Base-by-base conservation (phyloP, 2,113 vertebrate species). In the Talpa occidentalis region DNA sequence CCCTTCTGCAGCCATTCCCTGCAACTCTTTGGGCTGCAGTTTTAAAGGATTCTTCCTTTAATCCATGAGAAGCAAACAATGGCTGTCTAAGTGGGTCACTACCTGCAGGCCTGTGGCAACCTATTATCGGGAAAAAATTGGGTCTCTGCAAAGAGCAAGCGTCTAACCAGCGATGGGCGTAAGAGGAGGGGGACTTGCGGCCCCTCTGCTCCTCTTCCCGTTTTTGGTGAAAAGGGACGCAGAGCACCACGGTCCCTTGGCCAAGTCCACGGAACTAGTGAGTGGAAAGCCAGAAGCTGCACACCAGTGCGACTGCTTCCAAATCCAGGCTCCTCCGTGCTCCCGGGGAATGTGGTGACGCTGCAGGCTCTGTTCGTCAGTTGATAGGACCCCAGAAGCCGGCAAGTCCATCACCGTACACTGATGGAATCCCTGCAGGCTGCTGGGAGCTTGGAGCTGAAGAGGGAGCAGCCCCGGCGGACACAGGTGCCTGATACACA, bases 41-140 rank as follows among this genome's bases (percentile, higher is more conserved):
- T 84, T 90, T 82, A 87, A 95, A 93, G 76, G 70, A 76, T 60
- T 90, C 77, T 59, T 87, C 85, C 10, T 85, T 62, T 76, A 60
- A 80, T 81, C 80, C 70, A 73, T 90, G 72, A 52, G 81, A 90
- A 96, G 93, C 88, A 95, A 92, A 69, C 77, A 78, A 12, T 78
- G 77, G 67, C 85, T 95, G 16, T 95, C 37, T 70, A 95, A 97
- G 85, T 96, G 77, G 96, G 93, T 95, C 95, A 74, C 66, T 79
- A 90, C 90, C 88, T 22, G 32, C 72, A 95, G 94, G 70, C 22
- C 2, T 0, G 87, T 30, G 90, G 80, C 72, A 30, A 81, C 80
- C 87, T 93, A 87, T 64, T 87, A 42, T 35, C 28, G 49, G 47
- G 84, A 83, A 90, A 88, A 93, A 91, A 93, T 5, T 86, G 40